Conservation (phyloP, 2,113 vertebrate species). For the Grus americana region DNA sequence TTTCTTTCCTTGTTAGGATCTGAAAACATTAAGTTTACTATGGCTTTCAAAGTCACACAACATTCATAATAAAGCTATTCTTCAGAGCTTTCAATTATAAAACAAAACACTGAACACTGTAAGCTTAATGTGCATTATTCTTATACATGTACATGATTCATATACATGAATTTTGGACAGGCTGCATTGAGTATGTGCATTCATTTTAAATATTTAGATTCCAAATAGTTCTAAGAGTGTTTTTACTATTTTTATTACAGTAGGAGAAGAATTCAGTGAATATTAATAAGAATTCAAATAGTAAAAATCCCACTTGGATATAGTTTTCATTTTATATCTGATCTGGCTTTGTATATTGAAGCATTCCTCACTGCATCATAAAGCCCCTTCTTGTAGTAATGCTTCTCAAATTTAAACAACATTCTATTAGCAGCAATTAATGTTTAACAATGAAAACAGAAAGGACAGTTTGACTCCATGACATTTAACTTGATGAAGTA, state of each 20-base stretch:
- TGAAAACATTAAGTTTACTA: background rate
- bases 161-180: background rate
- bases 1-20: background rate
- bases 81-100: background rate
- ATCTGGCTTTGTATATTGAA: background rate
- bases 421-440: conserved; percentile 71
- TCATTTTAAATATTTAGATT: background rate
- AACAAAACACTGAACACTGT: background rate
- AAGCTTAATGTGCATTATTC: background rate
- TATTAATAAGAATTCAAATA: background rate
- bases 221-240: background rate
- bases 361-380: background rate
- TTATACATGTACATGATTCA: background rate
- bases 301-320: background rate
- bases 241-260: background rate
- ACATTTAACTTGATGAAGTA: conserved; percentile 63
- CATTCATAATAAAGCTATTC: background rate
- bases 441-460: conserved; percentile 67
- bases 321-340: background rate
- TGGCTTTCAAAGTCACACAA: background rate
- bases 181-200: background rate
- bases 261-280: background rate
- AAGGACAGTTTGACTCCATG: conserved; percentile 64
- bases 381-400: conserved; percentile 23
- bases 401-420: conserved; percentile 61